Percentiles rank a stretch among this genome's conserved stretches.
Conservation (phyloP, 2,113 vertebrate genomes). For the Lontra canadensis region DNA sequence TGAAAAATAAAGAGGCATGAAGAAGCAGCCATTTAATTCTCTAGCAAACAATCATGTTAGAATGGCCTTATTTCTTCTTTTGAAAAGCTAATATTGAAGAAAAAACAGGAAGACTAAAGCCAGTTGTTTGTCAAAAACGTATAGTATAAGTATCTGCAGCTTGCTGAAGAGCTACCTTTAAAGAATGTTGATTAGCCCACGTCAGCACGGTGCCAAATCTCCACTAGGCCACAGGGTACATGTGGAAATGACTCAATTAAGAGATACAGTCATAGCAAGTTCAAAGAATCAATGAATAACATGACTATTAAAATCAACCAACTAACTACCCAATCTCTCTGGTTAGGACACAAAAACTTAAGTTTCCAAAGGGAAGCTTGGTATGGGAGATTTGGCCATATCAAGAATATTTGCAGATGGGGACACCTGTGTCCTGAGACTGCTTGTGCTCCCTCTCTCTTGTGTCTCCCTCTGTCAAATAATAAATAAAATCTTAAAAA, state of each 20-base stretch:
- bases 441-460: too few relatives aligned
- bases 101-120: neutral
- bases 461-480: too few relatives aligned
- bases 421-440: too few relatives aligned
- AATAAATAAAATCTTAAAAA: too few relatives aligned
- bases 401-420: neutral
- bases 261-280: neutral
- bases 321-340: neutral
- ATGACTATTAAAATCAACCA: neutral
- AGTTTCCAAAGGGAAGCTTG: neutral
- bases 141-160: neutral
- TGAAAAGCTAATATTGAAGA: neutral
- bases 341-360: neutral
- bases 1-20: neutral
- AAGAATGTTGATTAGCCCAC: neutral
- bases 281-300: constrained; percentile 11
- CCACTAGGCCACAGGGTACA: neutral
- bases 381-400: neutral
- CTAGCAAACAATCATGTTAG: neutral
- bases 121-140: neutral
- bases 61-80: constrained; percentile 5
- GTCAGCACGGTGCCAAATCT: neutral
- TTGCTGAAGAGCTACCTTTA: constrained; percentile 6
- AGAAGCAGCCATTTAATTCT: neutral
- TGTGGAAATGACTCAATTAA: neutral